Conservation (phyloP, 2,797 vertebrate species). For the Perdix hodgsoniae region DNA sequence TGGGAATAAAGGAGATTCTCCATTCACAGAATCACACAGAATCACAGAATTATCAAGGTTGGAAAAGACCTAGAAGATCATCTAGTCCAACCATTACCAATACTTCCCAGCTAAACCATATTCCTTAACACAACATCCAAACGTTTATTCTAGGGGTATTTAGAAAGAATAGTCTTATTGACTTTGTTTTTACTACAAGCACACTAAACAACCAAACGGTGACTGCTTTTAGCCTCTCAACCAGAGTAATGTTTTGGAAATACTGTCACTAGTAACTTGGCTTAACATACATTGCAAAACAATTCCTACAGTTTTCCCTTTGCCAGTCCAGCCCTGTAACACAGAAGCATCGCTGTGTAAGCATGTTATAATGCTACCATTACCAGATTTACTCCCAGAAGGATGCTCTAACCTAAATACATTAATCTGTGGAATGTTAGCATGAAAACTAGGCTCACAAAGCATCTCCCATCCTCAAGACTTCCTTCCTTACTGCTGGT, state of each 20-base stretch:
- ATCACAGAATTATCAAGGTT: too few relatives aligned
- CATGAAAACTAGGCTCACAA: neutral
- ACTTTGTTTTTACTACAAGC: conserved; percentile 3
- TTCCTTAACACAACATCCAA: too few relatives aligned
- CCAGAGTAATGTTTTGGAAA: neutral
- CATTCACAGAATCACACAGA: too few relatives aligned
- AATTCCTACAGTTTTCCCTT: neutral
- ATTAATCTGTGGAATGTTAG: neutral
- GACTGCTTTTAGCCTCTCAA: neutral
- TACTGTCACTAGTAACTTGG: neutral
- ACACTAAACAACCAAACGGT: neutral
- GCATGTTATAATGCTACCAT: neutral
- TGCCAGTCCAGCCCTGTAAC: neutral
- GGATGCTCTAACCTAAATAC: neutral
- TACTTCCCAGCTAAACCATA: too few relatives aligned
- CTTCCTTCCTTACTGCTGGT: neutral
- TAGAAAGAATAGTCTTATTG: neutral
- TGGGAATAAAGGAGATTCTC: neutral
- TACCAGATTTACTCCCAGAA: neutral
- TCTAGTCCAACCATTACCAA: too few relatives aligned
- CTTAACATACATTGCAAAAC: neutral
- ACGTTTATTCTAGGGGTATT: neutral
- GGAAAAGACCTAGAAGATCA: too few relatives aligned
- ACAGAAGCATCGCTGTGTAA: neutral
- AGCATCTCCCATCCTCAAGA: neutral